Base-by-base conservation (phyloP, 2,113 vertebrate genomes). In the Microtus oregoni region DNA sequence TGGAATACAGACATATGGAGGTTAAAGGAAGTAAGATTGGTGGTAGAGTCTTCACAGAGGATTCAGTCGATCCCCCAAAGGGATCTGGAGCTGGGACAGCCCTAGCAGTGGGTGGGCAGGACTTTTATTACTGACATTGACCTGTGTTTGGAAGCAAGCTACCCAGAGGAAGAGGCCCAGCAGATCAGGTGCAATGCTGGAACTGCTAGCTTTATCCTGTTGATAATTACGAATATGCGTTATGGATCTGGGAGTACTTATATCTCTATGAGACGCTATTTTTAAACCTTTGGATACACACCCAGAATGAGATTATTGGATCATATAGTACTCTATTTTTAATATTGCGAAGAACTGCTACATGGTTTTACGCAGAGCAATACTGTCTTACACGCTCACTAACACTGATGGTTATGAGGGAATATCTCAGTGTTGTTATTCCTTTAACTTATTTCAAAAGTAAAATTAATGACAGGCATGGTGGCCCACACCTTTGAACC, bases 251-350 rank as follows among this genome's bases (percentile, higher is more conserved):
- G 24, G 32, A 32, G 50, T 79, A 68, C 4, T 78, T 38, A 61
- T 41, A 72, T 72, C 63, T 63, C 72, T 50, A 50, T 70, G 52
- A 93, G 41, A 86, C 52, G 76, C 35, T 55, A 30, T 58, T 79
- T 93, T 93, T 15, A 86, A 50, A 78, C 67, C 47, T 89, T 78
- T 93, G 86, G 68, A 10, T 52, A 32, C 47, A 20, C n/a, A 72
- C 20, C n/a, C 50, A 85, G 70, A 89, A 63, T n/a, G 47, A 20
- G 32, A 38, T 78, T 68, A 26, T 32, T 68, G 77, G 70, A 72
- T 88, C 70, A 65, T 44, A n/a, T 20, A 61, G n/a, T 44, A 65
- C 61, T 88, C 22, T 89, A 67, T 55, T 96, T 75, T 94, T 88
- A 88, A 73, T 44, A 58, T 67, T 67, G 63, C 86, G 72, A 70